phyloP scores from a whole-genome alignment of 2,797 vertebrate genomes.

The Loris lydekkerianus region DNA sequence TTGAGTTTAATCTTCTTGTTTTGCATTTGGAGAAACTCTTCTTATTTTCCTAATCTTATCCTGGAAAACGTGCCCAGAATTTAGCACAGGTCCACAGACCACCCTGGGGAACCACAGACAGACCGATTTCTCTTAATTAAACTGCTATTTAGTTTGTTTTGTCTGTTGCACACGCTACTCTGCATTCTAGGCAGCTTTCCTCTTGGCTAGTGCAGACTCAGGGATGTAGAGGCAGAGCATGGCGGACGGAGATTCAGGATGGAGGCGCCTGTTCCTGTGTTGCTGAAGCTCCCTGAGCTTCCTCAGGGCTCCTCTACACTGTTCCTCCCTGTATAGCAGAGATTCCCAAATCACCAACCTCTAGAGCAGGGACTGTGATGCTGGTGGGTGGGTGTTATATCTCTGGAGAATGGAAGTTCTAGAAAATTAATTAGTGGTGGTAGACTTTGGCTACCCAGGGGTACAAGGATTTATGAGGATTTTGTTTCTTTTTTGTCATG shows the following conservation, averaged over 20 bases:
- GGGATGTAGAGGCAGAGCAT: not conserved
- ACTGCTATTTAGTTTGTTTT: not conserved
- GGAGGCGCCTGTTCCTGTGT: not conserved
- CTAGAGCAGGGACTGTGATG: not conserved
- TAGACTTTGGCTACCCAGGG: conserved; percentile 87
- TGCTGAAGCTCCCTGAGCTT: not conserved
- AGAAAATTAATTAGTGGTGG: conserved; percentile 89
- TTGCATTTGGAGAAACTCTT: not conserved
- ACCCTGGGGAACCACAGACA: not conserved
- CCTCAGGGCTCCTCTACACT: not conserved
- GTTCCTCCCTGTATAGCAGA: not conserved
- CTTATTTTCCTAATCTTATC: not conserved
- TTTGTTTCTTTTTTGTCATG: conserved; percentile 85
- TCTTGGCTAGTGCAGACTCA: not conserved
- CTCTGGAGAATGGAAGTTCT: conserved; percentile 85
- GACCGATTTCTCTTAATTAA: not conserved
- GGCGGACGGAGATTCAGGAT: not conserved
- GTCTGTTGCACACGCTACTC: fast-evolving
- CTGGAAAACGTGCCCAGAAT: not conserved
- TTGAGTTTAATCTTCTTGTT: not conserved
- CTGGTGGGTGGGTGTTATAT: conserved; percentile 58
- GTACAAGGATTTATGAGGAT: conserved; percentile 82
- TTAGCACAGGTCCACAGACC: not conserved
- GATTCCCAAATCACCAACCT: not conserved
- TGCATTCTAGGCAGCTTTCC: not conserved